A percentile compares a stretch with the other conserved stretches of the same genome.
Evolutionary conservation across 2,888 invertebrate genomes (phyloP).

Genomic region (Tetragonisca angustula): DNA sequence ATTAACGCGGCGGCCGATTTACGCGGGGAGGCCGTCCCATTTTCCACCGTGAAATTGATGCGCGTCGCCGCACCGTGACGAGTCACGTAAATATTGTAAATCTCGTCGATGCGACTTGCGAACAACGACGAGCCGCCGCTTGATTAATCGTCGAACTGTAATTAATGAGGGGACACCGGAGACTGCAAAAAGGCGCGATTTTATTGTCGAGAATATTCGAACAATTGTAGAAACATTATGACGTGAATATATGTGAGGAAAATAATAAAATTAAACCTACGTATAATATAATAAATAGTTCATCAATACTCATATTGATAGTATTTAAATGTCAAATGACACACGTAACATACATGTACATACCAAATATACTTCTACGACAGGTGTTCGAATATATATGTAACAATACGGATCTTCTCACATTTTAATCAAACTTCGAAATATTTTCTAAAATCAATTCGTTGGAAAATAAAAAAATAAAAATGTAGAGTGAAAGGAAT

Average conservation of each 20-base stretch:
- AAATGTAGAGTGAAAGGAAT: too few species aligned
- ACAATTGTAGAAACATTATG: not conserved
- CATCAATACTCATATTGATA: too few species aligned
- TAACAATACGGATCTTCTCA: too few species aligned
- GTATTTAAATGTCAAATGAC: too few species aligned
- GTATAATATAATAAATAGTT: too few species aligned
- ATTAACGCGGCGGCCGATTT: constrained; percentile 51
- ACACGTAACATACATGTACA: too few species aligned
- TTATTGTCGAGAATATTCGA: not conserved
- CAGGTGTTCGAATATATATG: too few species aligned
- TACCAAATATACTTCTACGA: too few species aligned
- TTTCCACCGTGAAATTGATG: constrained; percentile 35
- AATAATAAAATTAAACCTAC: too few species aligned
- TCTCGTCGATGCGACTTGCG: constrained; percentile 37
- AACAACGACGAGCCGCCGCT: constrained; percentile 24
- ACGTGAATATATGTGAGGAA: not conserved
- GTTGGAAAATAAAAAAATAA: too few species aligned
- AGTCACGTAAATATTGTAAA: constrained; percentile 53
- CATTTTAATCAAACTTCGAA: too few species aligned
- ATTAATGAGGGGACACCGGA: constrained; percentile 10
- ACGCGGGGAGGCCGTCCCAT: constrained; percentile 21
- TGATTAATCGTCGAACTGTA: constrained; percentile 46
- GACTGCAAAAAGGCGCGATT: not conserved
- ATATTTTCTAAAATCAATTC: too few species aligned
- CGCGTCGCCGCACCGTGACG: constrained; percentile 14